Conservation (phyloP, 2,113 vertebrate species). For the Apodemus speciosus region DNA sequence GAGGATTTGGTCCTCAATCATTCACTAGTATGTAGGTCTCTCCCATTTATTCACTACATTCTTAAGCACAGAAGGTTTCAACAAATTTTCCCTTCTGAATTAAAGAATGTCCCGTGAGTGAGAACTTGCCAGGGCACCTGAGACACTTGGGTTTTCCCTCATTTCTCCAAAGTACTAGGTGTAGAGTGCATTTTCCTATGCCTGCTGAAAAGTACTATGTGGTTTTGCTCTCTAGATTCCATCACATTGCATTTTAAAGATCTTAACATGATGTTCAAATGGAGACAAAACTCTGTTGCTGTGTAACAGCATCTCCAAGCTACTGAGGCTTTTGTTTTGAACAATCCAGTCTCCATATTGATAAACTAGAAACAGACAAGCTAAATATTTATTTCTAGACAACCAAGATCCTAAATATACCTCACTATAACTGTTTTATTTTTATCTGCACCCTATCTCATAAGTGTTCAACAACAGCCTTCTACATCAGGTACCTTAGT, state of each 20-base stretch:
- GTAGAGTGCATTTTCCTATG: not conserved
- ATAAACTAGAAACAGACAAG: not conserved
- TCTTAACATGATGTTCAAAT: not conserved
- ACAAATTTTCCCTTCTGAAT: not conserved
- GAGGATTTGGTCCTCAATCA: not conserved
- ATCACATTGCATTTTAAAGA: slow-evolving; percentile 6
- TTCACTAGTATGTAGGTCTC: not conserved
- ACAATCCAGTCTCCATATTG: not conserved
- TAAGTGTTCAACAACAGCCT: not conserved
- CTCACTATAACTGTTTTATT: not conserved
- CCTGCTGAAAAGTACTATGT: not conserved
- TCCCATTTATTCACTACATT: not conserved
- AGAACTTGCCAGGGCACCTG: not conserved
- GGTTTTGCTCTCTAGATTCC: not conserved
- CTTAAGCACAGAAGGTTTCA: not conserved
- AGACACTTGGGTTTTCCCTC: not conserved
- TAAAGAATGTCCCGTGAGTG: not conserved
- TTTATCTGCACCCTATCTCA: not conserved
- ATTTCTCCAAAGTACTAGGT: not conserved
- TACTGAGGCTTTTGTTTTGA: slow-evolving; percentile 12
- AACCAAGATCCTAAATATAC: not conserved
- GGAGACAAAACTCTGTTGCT: not conserved
- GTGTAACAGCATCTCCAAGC: not conserved
- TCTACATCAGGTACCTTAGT: not conserved
- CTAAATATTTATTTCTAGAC: not conserved